Evolutionary conservation across 30 jellyfish, hydroid and myxozoan species (phyloP).

Genomic region (Pelagia noctiluca): DNA sequence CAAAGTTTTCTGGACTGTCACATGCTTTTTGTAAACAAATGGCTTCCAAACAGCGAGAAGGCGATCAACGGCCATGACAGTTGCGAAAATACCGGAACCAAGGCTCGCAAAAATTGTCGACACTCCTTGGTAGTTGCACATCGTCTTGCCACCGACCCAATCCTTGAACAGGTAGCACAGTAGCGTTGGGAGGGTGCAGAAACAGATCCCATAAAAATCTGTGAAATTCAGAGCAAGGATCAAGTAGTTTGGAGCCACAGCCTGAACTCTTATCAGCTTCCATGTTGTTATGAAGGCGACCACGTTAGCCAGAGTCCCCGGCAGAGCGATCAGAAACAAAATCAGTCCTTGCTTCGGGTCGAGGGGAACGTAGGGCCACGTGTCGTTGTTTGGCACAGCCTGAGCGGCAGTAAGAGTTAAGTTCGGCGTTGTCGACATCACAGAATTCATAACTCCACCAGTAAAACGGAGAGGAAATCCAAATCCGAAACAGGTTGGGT

Average conservation of each 20-base stretch:
- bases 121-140: slow-evolving; percentile 74
- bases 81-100: slow-evolving; percentile 76
- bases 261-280: slow-evolving; percentile 49
- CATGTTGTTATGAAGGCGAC: slow-evolving; percentile 56
- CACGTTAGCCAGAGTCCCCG: slow-evolving; percentile 71
- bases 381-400: slow-evolving; percentile 13
- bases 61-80: slow-evolving; percentile 70
- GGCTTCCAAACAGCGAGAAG: slow-evolving; percentile 66
- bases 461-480: no score
- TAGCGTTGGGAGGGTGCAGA: slow-evolving; percentile 76
- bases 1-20: slow-evolving; percentile 38
- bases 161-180: slow-evolving; percentile 67
- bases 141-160: slow-evolving; percentile 76
- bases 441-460: no score
- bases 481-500: no score
- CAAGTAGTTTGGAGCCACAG: slow-evolving; percentile 66
- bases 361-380: slow-evolving; percentile 72
- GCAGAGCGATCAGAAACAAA: slow-evolving; percentile 57
- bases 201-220: slow-evolving; percentile 71
- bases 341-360: slow-evolving; percentile 78
- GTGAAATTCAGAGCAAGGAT: slow-evolving; percentile 71
- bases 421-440: neutral
- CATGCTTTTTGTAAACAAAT: slow-evolving; percentile 47
- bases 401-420: neutral
- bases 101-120: slow-evolving; percentile 74